Conservation (phyloP, 2,113 vertebrate genomes). For the Spermophilus dauricus region DNA sequence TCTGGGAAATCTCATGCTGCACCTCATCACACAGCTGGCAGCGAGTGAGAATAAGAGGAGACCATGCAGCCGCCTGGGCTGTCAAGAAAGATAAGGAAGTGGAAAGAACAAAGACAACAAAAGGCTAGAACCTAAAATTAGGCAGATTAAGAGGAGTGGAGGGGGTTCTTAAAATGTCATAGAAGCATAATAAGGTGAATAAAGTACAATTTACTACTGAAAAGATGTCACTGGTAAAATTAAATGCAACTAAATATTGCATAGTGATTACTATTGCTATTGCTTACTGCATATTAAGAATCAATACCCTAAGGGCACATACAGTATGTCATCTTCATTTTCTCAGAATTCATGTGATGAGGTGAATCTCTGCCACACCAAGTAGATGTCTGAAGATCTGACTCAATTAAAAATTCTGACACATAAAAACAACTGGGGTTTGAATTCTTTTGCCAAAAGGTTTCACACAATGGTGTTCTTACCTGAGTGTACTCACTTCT, state of each 20-base stretch:
- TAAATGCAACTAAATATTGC: not conserved
- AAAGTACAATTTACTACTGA: not conserved
- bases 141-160: not conserved
- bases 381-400: not conserved
- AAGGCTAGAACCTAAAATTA: slow-evolving; percentile 10
- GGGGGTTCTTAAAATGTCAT: not conserved
- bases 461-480: not conserved
- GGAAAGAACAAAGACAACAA: slow-evolving; percentile 13
- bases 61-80: not conserved
- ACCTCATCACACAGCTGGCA: slow-evolving; percentile 3
- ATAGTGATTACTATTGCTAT: not conserved
- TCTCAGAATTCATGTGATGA: slow-evolving; percentile 30
- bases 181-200: not conserved
- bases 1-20: not conserved
- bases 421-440: not conserved
- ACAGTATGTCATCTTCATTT: slow-evolving; percentile 24
- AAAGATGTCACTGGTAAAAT: slow-evolving; percentile 27
- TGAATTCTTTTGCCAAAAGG: not conserved
- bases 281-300: not conserved
- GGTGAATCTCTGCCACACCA: not conserved
- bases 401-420: slow-evolving; percentile 35
- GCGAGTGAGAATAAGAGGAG: not conserved
- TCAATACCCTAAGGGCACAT: not conserved
- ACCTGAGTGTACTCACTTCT: not conserved
- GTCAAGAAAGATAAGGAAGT: slow-evolving; percentile 31